Conservation (phyloP, 2,888 invertebrate species). For the Spicauda simplicius region DNA sequence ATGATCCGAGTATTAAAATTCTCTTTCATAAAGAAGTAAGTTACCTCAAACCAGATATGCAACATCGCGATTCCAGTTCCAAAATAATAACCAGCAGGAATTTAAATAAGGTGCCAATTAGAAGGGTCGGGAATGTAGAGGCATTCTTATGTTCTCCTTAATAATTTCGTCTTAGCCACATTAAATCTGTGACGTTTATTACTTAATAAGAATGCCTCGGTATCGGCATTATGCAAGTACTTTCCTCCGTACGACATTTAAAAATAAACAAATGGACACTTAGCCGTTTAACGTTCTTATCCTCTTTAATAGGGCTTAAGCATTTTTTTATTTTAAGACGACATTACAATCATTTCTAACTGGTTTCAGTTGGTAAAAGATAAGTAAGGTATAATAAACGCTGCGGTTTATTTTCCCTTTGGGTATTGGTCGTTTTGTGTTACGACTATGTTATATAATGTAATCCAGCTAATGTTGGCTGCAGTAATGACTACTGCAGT, state of each 20-base stretch:
- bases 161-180: slow-evolving; percentile 64
- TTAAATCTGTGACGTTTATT: slow-evolving; percentile 64
- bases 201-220: slow-evolving; percentile 59
- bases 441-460: neutral
- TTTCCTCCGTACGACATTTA: slow-evolving; percentile 10
- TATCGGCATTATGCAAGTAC: slow-evolving; percentile 41
- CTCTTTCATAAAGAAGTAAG: slow-evolving; percentile 74
- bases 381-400: slow-evolving; percentile 20
- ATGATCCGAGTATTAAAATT: slow-evolving; percentile 68
- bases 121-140: slow-evolving; percentile 59
- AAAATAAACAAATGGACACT: slow-evolving; percentile 30
- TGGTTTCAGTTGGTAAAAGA: slow-evolving; percentile 22
- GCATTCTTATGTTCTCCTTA: slow-evolving; percentile 63
- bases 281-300: slow-evolving; percentile 27
- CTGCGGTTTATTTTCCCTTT: slow-evolving; percentile 13
- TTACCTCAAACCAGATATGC: slow-evolving; percentile 68
- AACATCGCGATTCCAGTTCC: slow-evolving; percentile 62
- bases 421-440: neutral
- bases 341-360: slow-evolving; percentile 31
- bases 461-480: neutral
- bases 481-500: neutral
- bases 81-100: slow-evolving; percentile 70
- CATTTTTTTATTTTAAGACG: slow-evolving; percentile 15
- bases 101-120: slow-evolving; percentile 81
- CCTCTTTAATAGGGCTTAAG: slow-evolving; percentile 30